Evolutionary conservation across 1,140 invertebrate species (phyloP).

Genomic region (Cryptotermes secundus): DNA sequence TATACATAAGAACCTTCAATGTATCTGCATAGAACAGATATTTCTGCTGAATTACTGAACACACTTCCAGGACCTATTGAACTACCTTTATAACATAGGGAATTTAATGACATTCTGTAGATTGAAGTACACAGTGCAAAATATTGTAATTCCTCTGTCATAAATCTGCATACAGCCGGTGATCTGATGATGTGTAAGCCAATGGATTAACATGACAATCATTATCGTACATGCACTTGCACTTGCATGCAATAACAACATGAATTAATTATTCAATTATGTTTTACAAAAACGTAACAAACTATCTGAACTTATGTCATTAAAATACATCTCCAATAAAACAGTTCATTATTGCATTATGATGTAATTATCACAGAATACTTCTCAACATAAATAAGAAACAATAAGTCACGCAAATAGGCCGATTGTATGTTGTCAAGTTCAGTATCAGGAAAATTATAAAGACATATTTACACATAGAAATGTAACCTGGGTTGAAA

Average conservation of each 20-base stretch:
- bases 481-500: neutral
- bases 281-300: conserved; percentile 26
- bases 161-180: too few species aligned
- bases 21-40: too few species aligned
- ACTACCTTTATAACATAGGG: too few species aligned
- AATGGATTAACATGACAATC: neutral
- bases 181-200: too few species aligned
- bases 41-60: too few species aligned
- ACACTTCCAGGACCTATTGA: too few species aligned
- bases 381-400: neutral
- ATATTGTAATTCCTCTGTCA: too few species aligned
- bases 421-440: conserved; percentile 24
- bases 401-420: conserved; percentile 29
- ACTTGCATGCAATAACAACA: neutral
- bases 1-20: too few species aligned
- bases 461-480: neutral
- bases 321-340: conserved; percentile 26
- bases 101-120: too few species aligned
- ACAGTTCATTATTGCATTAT: conserved; percentile 32
- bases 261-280: neutral
- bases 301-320: neutral
- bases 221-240: neutral
- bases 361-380: conserved; percentile 30
- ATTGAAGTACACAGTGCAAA: too few species aligned
- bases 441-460: neutral